Conservation (phyloP, 1,140 invertebrate genomes). For the Drosophila pallidifrons region DNA sequence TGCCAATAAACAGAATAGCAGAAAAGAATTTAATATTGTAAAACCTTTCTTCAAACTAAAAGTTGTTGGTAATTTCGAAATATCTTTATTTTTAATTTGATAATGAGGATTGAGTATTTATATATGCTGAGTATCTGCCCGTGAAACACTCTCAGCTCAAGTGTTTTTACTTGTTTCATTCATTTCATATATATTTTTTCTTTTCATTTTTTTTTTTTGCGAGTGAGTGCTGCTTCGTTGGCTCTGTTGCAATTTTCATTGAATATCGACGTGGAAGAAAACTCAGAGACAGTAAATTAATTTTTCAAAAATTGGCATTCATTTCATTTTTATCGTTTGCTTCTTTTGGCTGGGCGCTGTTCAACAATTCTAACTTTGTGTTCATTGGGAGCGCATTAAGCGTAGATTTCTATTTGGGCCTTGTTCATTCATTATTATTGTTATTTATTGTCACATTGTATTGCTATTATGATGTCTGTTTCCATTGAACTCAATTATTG, state of each 20-base stretch:
- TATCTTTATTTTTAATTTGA: background rate
- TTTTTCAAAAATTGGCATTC: conserved; percentile 69
- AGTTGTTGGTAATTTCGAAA: background rate
- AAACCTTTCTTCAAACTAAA: background rate
- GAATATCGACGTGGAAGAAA: conserved; percentile 60
- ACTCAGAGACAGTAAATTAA: conserved; percentile 66
- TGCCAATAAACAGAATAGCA: background rate
- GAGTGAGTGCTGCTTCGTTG: conserved; percentile 32
- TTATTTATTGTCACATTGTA: conserved; percentile 54
- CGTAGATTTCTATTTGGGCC: conserved; percentile 39
- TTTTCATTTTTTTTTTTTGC: conserved; percentile 11
- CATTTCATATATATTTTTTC: conserved; percentile 16
- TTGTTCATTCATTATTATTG: conserved; percentile 57
- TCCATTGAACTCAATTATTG: conserved; percentile 54
- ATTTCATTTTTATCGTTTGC: conserved; percentile 57
- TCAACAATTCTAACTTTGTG: conserved; percentile 24
- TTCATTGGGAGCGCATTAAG: conserved; percentile 54
- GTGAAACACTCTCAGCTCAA: background rate
- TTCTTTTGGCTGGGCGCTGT: background rate
- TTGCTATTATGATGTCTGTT: conserved; percentile 30
- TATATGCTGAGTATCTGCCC: background rate
- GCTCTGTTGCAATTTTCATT: conserved; percentile 61
- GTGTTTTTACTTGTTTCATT: background rate
- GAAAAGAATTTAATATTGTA: too few relatives aligned
- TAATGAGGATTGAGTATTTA: background rate